These are phyloP conservation scores for Drosophila azteca DNA, from an alignment of 1,140 invertebrate genomes.

Conservation along the genomic window DNA sequence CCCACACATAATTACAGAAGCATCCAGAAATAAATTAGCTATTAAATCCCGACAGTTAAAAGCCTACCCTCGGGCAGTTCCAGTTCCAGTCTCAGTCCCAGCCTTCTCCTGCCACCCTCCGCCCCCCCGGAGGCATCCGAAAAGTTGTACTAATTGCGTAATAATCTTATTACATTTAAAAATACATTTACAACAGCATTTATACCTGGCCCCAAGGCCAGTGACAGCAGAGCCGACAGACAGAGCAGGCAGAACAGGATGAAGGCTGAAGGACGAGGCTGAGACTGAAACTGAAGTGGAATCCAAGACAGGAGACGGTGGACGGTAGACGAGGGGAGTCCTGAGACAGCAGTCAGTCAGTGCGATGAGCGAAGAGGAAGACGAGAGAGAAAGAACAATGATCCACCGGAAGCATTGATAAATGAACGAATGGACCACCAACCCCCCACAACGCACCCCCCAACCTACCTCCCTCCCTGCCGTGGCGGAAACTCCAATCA, in stretches of 20 bases:
- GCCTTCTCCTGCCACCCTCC: background rate
- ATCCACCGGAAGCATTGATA: slow-evolving; percentile 75
- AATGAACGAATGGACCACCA: slow-evolving; percentile 56
- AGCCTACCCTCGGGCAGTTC: slow-evolving; percentile 51
- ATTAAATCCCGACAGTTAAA: slow-evolving; percentile 75
- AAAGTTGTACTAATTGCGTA: slow-evolving; percentile 78
- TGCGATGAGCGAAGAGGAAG: slow-evolving; percentile 4
- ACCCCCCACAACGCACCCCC: background rate
- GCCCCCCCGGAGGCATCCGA: slow-evolving; percentile 36
- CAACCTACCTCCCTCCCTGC: background rate
- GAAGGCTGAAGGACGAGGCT: background rate
- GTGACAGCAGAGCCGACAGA: slow-evolving; percentile 27
- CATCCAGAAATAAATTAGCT: slow-evolving; percentile 70
- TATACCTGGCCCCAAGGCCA: slow-evolving; percentile 74
- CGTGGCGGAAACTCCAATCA: slow-evolving; percentile 52
- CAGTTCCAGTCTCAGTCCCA: background rate
- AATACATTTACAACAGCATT: slow-evolving; percentile 81
- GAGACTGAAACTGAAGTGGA: slow-evolving; percentile 6
- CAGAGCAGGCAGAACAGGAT: background rate
- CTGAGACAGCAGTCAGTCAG: slow-evolving; percentile 39
- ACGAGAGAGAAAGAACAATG: slow-evolving; percentile 41
- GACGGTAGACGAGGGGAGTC: no score
- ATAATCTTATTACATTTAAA: slow-evolving; percentile 82
- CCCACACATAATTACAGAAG: slow-evolving; percentile 49
- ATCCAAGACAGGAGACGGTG: no score